phyloP scores from a whole-genome alignment of 2,888 invertebrate species.

The Caenorhabditis wallacei region DNA sequence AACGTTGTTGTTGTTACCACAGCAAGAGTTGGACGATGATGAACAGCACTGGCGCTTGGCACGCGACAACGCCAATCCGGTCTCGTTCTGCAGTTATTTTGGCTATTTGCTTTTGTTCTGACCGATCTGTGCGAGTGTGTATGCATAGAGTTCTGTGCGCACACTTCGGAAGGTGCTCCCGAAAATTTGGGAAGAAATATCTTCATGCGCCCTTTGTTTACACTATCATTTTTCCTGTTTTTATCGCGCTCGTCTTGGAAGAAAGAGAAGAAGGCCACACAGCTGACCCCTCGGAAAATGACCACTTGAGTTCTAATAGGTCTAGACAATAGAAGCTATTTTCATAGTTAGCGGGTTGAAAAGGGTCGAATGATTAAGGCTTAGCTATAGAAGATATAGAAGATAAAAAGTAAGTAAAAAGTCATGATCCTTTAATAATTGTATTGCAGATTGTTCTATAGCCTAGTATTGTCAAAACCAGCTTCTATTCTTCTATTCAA shows the following conservation, averaged over 20 bases:
- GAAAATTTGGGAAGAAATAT: neutral
- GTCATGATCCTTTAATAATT: no score
- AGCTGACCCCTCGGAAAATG: conserved; percentile 23
- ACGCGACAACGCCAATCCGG: conserved; percentile 68
- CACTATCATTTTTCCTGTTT: conserved; percentile 63
- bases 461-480: neutral
- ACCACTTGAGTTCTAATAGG: conserved; percentile 5
- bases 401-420: no score
- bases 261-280: neutral
- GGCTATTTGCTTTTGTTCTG: conserved; percentile 6
- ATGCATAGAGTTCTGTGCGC: conserved; percentile 45
- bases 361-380: neutral
- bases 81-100: conserved; percentile 64
- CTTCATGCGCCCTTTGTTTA: conserved; percentile 42
- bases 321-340: conserved; percentile 12
- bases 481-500: neutral
- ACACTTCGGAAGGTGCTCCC: conserved; percentile 7
- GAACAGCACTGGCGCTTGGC: conserved; percentile 77
- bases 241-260: conserved; percentile 6
- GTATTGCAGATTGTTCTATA: no score
- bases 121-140: conserved; percentile 23
- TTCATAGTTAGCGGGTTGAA: no score
- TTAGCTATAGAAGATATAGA: neutral
- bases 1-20: conserved; percentile 65
- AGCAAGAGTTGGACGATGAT: conserved; percentile 71